These are phyloP conservation scores for Esox niger DNA, from an alignment of 2,113 vertebrate species.

Conservation along the genomic window DNA sequence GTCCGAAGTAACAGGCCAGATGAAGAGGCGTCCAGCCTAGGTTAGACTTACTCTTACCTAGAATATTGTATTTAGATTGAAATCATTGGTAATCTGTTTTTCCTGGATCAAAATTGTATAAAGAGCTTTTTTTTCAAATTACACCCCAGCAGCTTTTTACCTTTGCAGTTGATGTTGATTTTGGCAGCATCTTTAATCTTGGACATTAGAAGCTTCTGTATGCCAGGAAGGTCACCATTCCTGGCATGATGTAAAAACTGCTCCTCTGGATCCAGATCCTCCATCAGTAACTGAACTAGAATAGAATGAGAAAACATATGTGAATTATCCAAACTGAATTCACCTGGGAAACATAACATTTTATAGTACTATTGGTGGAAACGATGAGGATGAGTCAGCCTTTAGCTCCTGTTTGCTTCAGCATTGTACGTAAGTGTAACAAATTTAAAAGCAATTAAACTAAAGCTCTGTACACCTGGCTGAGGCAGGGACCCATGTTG, in stretches of 20 bases:
- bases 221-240: conserved; percentile 84
- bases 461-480: too few relatives aligned
- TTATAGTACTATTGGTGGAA: too few relatives aligned
- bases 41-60: conserved; percentile 93
- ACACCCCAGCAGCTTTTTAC: conserved; percentile 55
- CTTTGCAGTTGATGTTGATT: conserved; percentile 95
- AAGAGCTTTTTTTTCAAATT: neutral
- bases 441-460: too few relatives aligned
- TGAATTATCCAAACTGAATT: neutral
- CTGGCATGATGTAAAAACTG: conserved; percentile 86
- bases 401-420: too few relatives aligned
- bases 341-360: too few relatives aligned
- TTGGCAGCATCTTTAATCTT: conserved; percentile 67
- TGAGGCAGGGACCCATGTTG: too few relatives aligned
- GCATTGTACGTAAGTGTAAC: too few relatives aligned
- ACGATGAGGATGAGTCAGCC: too few relatives aligned
- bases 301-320: too few relatives aligned
- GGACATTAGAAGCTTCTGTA: conserved; percentile 77
- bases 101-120: neutral
- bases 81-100: too few relatives aligned
- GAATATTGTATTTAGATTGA: neutral
- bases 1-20: conserved; percentile 95
- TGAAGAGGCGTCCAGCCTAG: conserved; percentile 96
- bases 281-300: conserved; percentile 60
- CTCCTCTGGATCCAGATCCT: conserved; percentile 80